phyloP scores from a whole-genome alignment of 2,113 vertebrate species.

The Gadus chalcogrammus region DNA sequence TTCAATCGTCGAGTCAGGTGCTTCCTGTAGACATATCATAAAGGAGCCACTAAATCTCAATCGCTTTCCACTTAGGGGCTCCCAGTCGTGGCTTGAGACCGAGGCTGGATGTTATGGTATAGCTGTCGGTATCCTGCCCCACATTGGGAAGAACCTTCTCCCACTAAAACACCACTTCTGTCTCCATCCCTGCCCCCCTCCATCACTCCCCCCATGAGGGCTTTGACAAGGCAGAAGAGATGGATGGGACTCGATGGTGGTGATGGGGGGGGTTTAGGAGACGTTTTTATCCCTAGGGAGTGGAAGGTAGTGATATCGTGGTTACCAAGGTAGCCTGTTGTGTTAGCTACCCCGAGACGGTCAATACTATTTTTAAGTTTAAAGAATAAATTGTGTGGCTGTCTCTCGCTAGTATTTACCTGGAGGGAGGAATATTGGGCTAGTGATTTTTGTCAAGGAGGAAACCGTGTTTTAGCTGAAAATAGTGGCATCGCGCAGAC shows the following conservation, averaged over 20 bases:
- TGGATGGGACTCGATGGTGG: slow-evolving; percentile 26
- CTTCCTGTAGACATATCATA: slow-evolving; percentile 24
- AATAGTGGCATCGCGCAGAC: no score
- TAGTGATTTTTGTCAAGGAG: background rate
- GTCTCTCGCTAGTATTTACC: slow-evolving; percentile 21
- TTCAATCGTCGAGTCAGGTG: background rate
- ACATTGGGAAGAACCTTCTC: slow-evolving; percentile 25
- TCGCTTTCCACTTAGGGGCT: slow-evolving; percentile 18
- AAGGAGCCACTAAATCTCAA: slow-evolving; percentile 21
- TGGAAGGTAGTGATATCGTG: slow-evolving; percentile 24
- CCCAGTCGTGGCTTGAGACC: slow-evolving; percentile 12
- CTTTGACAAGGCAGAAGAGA: slow-evolving; percentile 46
- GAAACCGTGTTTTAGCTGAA: slow-evolving; percentile 10
- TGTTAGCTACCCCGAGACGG: slow-evolving; percentile 26
- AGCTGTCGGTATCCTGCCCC: slow-evolving; percentile 18
- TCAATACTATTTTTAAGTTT: slow-evolving; percentile 28
- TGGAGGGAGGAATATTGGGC: slow-evolving; percentile 9
- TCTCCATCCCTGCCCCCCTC: slow-evolving; percentile 2
- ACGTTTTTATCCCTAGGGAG: slow-evolving; percentile 32
- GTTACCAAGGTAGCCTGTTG: slow-evolving; percentile 27
- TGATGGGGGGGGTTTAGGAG: slow-evolving; percentile 15
- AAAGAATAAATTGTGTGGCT: slow-evolving; percentile 28
- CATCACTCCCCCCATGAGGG: slow-evolving; percentile 5
- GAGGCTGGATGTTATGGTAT: slow-evolving; percentile 2
- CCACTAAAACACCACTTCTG: background rate